These are phyloP conservation scores for Loris lydekkerianus DNA, from an alignment of 2,797 vertebrate genomes.

Conservation along the genomic window DNA sequence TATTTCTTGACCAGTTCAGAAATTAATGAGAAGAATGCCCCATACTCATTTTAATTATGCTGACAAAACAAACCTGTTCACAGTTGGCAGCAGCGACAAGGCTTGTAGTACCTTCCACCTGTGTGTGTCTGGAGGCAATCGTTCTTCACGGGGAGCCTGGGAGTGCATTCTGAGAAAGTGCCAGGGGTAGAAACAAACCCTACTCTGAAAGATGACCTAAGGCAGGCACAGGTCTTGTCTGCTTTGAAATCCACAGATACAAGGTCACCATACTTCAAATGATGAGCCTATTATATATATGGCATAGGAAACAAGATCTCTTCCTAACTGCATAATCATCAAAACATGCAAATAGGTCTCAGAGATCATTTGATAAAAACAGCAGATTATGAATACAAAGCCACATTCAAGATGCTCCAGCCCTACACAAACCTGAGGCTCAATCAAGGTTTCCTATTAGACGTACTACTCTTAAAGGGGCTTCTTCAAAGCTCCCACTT, in stretches of 20 bases:
- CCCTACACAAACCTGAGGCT: neutral
- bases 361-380: neutral
- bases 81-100: constrained; percentile 39
- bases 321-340: neutral
- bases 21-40: constrained; percentile 79
- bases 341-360: neutral
- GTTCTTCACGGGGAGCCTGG: neutral
- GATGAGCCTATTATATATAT: neutral
- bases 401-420: neutral
- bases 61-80: constrained; percentile 51
- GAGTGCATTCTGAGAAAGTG: neutral
- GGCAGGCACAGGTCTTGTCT: neutral
- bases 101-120: constrained; percentile 19
- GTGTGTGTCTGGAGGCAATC: neutral
- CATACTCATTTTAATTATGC: constrained; percentile 32
- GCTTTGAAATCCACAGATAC: neutral
- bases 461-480: constrained; percentile 35
- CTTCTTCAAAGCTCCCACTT: constrained; percentile 76
- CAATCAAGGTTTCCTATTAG: constrained; percentile 25
- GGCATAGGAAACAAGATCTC: neutral
- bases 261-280: neutral
- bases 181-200: neutral
- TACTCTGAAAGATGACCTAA: neutral
- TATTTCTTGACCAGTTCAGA: constrained; percentile 82
- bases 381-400: neutral